These are phyloP conservation scores for Myripristis jacobus DNA, from an alignment of 2,797 vertebrate species.

Conservation along the genomic window DNA sequence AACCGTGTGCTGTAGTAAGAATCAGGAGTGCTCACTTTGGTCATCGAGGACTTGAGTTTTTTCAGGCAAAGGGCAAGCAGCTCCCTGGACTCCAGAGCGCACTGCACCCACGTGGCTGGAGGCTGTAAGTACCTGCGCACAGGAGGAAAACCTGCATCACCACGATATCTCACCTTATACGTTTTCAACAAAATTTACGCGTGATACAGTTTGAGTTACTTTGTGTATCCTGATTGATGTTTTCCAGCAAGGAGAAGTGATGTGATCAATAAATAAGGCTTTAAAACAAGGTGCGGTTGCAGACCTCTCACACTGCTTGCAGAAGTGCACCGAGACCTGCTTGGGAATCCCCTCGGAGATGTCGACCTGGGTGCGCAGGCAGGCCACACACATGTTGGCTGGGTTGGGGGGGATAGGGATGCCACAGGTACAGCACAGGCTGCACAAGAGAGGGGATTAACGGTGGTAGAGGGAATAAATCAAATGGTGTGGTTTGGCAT, in stretches of 20 bases:
- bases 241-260: background rate
- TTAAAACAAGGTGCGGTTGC: conserved; percentile 3
- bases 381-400: conserved; percentile 96
- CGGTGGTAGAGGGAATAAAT: background rate
- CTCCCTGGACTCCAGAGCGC: conserved; percentile 94
- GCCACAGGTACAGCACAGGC: conserved; percentile 96
- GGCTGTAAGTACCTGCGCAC: conserved; percentile 92
- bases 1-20: background rate
- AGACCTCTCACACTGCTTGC: conserved; percentile 97
- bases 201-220: background rate
- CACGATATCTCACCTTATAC: background rate
- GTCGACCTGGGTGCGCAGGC: conserved; percentile 92
- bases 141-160: background rate
- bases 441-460: conserved; percentile 53
- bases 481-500: background rate
- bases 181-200: background rate
- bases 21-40: conserved; percentile 83
- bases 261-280: too few relatives aligned
- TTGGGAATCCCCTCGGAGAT: conserved; percentile 98
- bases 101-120: conserved; percentile 92
- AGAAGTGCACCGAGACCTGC: conserved; percentile 93
- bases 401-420: conserved; percentile 93
- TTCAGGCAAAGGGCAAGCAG: conserved; percentile 95
- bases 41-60: conserved; percentile 93
- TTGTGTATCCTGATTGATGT: background rate